These are phyloP conservation scores for Australoheros facetus DNA, from an alignment of 2,797 vertebrate species.

Conservation along the genomic window DNA sequence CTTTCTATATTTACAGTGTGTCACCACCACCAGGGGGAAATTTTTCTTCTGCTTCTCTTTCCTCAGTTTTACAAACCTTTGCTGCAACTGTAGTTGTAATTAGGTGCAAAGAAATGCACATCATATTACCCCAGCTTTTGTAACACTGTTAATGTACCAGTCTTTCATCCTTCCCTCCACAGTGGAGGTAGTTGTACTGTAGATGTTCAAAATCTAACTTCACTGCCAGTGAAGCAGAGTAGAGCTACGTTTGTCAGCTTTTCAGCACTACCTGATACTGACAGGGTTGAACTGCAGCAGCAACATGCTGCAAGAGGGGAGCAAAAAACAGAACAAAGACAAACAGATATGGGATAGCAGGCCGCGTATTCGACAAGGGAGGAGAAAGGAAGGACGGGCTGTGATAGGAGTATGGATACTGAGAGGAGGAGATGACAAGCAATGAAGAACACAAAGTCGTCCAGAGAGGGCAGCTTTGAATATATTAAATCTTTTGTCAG, in stretches of 20 bases:
- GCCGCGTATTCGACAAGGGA: background rate
- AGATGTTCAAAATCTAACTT: constrained; percentile 40
- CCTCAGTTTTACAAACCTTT: constrained; percentile 21
- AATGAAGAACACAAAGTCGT: constrained; percentile 24
- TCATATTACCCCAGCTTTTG: constrained; percentile 14
- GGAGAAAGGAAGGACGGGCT: constrained; percentile 4
- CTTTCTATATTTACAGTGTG: constrained; percentile 28
- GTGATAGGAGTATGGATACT: constrained; percentile 23
- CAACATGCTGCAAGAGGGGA: constrained; percentile 8
- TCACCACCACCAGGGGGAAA: constrained; percentile 40
- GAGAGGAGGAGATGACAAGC: constrained; percentile 16
- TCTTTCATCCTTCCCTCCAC: constrained; percentile 30
- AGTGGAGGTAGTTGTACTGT: constrained; percentile 21
- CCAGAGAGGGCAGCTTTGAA: constrained; percentile 30
- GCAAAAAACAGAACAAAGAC: constrained; percentile 37
- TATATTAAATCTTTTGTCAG: constrained; percentile 46
- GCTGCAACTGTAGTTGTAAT: constrained; percentile 30
- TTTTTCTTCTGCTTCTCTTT: background rate
- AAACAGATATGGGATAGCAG: constrained; percentile 25
- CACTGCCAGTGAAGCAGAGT: constrained; percentile 22
- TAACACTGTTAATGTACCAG: background rate
- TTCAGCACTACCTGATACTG: constrained; percentile 52
- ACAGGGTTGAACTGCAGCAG: constrained; percentile 37
- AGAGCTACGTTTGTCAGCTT: constrained; percentile 50
- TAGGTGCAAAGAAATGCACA: constrained; percentile 30